These are phyloP conservation scores for Platyrinchus mystaceus DNA, from an alignment of 2,797 vertebrate species.

Conservation along the genomic window DNA sequence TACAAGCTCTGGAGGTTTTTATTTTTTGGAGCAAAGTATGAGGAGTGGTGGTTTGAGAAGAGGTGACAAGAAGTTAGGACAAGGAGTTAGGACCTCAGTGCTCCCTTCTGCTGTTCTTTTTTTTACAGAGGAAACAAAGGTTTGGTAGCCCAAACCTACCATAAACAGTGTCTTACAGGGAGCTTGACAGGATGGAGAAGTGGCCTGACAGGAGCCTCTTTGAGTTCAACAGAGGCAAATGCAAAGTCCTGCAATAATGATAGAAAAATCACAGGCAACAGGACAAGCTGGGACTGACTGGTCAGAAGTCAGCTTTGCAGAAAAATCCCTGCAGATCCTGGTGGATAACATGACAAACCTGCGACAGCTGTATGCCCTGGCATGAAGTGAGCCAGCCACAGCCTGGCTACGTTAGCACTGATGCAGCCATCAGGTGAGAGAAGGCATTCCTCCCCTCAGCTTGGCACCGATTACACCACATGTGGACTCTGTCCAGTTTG, in stretches of 20 bases:
- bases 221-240: not conserved
- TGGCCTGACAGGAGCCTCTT: not conserved
- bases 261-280: not conserved
- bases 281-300: not conserved
- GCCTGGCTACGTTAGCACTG: not conserved
- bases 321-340: not conserved
- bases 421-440: not conserved
- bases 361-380: not conserved
- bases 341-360: not conserved
- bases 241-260: accelerated
- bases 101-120: not conserved
- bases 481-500: not conserved
- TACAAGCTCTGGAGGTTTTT: not conserved
- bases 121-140: not conserved
- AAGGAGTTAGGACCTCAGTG: not conserved
- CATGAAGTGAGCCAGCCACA: not conserved
- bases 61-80: not conserved
- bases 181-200: not conserved
- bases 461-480: not conserved
- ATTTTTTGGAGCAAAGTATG: not conserved
- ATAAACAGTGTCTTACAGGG: not conserved
- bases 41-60: not conserved
- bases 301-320: not conserved
- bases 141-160: not conserved
- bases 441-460: not conserved